phyloP scores from a whole-genome alignment of 2,113 vertebrate species.

The Eretmochelys imbricata region DNA sequence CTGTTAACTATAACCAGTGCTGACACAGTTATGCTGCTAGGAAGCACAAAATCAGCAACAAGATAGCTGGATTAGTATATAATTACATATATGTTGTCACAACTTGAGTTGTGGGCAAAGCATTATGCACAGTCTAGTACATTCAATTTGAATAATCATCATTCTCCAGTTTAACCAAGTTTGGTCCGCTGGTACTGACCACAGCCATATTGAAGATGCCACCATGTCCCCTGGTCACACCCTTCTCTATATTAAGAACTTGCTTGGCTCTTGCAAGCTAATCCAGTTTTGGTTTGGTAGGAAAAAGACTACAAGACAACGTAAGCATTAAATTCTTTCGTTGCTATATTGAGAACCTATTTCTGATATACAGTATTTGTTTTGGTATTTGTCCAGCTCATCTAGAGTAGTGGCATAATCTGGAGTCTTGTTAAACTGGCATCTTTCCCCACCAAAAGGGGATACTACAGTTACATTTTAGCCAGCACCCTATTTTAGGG shows the following conservation, averaged over 20 bases:
- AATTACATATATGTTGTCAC: rapidly evolving
- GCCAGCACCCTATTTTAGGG: no score
- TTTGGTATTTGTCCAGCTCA: not conserved
- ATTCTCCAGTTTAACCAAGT: not conserved
- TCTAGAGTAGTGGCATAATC: not conserved
- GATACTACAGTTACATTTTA: not conserved
- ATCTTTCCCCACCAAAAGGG: not conserved
- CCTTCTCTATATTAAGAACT: slow-evolving; percentile 62
- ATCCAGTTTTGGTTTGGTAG: slow-evolving; percentile 47
- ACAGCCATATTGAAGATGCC: slow-evolving; percentile 54
- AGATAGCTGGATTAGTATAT: not conserved
- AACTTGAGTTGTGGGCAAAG: not conserved
- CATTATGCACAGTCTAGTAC: not conserved
- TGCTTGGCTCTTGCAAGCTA: slow-evolving; percentile 1
- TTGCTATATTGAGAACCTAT: not conserved
- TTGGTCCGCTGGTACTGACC: slow-evolving; percentile 50
- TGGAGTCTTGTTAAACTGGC: not conserved
- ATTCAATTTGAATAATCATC: not conserved
- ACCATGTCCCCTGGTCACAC: slow-evolving; percentile 78
- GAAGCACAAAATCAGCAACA: not conserved
- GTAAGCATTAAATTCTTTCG: not conserved
- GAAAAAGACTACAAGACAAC: not conserved
- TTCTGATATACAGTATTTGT: not conserved
- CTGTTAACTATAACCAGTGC: not conserved
- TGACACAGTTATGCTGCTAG: not conserved